Percentiles rank a stretch among this genome's conserved stretches.
Conservation (phyloP, 2,888 invertebrate species). For the Aspidiotus rigidus region DNA sequence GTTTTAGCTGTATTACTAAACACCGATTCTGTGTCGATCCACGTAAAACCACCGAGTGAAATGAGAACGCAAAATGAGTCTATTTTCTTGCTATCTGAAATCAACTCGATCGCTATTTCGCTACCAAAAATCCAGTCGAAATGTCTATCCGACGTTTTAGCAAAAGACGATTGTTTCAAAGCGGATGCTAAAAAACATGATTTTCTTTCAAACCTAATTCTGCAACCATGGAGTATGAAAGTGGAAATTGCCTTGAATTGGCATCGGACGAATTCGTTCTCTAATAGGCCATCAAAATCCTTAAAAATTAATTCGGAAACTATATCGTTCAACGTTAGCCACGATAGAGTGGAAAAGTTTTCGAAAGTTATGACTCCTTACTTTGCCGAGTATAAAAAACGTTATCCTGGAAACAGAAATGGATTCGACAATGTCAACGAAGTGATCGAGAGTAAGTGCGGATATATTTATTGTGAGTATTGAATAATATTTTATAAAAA, state of each 20-base stretch:
- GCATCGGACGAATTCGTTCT: conserved; percentile 18
- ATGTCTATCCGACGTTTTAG: not conserved
- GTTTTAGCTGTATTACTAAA: conserved; percentile 16
- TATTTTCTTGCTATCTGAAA: conserved; percentile 10
- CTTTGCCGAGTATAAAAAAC: not conserved
- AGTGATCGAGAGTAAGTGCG: not conserved
- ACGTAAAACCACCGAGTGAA: not conserved
- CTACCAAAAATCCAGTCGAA: conserved; percentile 9
- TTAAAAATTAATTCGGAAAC: conserved; percentile 20
- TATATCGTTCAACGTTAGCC: conserved; percentile 13
- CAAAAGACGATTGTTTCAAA: not conserved
- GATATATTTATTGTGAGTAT: not conserved
- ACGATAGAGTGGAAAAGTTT: not conserved
- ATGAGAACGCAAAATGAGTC: conserved; percentile 11
- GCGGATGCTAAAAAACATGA: conserved; percentile 7
- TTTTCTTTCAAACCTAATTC: conserved; percentile 19
- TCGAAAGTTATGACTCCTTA: not conserved
- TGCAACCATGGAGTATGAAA: conserved; percentile 21
- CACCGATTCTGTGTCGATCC: conserved; percentile 13
- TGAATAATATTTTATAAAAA: not conserved
- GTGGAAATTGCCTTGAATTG: conserved; percentile 1
- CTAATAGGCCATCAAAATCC: conserved; percentile 12
- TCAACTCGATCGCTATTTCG: conserved; percentile 11
- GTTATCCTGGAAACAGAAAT: not conserved
- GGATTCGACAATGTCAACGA: not conserved